A percentile compares a stretch with the other conserved stretches of the same genome.
Evolutionary conservation across 2,113 vertebrate species (phyloP).

Genomic region (Oreocharis arfaki): DNA sequence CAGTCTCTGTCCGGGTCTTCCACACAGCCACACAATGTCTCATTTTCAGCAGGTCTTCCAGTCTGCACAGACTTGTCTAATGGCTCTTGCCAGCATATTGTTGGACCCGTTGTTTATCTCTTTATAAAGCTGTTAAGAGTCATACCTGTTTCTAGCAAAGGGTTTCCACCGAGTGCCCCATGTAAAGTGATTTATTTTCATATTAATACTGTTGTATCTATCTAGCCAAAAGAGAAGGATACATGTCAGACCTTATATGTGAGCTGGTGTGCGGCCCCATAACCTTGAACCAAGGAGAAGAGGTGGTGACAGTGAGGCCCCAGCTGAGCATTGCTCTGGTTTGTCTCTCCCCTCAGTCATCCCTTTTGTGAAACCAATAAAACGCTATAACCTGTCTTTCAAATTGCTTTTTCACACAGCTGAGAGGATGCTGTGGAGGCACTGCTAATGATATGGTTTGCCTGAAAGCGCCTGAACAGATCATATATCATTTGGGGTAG

Average conservation of each 20-base stretch:
- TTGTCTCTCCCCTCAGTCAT: neutral
- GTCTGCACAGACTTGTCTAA: neutral
- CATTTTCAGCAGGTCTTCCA: neutral
- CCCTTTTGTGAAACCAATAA: neutral
- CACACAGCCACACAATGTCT: neutral
- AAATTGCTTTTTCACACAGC: neutral
- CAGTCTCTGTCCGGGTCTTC: neutral
- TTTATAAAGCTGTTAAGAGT: neutral
- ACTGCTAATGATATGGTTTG: slow-evolving; percentile 6
- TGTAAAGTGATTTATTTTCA: neutral
- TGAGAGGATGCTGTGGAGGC: neutral
- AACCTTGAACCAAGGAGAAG: slow-evolving; percentile 2
- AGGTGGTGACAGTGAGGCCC: neutral
- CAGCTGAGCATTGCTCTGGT: neutral
- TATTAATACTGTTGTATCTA: neutral
- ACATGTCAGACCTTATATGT: neutral
- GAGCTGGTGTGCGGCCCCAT: neutral
- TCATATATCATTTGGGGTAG: neutral
- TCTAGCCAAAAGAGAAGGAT: neutral
- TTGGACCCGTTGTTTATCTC: neutral
- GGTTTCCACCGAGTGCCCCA: neutral
- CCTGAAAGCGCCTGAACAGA: neutral
- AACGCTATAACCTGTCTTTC: neutral
- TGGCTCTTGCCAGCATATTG: neutral
- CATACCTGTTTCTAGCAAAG: neutral